phyloP scores from a whole-genome alignment of 2,113 vertebrate species.

The Dendrocopos noguchii region DNA sequence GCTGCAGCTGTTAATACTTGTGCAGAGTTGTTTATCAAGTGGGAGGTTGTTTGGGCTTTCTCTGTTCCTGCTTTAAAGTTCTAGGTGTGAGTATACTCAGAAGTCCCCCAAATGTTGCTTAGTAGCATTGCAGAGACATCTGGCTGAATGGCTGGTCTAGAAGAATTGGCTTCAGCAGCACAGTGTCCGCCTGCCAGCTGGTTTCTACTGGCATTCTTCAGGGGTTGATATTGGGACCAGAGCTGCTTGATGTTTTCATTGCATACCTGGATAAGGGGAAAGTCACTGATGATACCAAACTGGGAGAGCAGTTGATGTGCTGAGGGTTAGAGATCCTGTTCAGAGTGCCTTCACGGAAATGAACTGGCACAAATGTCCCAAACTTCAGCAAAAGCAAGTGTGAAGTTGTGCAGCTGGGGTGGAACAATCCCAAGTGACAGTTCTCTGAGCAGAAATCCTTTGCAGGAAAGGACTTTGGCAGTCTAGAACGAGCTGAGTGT shows the following conservation, averaged over 20 bases:
- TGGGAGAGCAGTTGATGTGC: fast-evolving
- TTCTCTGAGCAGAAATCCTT: not conserved
- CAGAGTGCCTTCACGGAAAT: not conserved
- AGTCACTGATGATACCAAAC: not conserved
- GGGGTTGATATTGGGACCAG: not conserved
- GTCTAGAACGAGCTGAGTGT: not conserved
- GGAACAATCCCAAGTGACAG: not conserved
- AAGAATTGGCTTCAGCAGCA: not conserved
- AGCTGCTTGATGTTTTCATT: not conserved
- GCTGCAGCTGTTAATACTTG: not conserved
- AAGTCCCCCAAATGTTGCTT: fast-evolving
- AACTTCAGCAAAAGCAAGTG: not conserved
- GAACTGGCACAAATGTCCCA: not conserved
- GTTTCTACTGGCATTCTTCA: not conserved
- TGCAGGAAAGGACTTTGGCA: not conserved
- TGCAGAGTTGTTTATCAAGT: not conserved
- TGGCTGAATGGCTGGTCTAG: not conserved
- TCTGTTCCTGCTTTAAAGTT: not conserved
- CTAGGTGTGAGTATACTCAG: not conserved
- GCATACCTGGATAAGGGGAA: not conserved
- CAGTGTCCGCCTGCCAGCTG: not conserved
- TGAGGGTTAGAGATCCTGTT: not conserved
- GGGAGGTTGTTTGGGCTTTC: not conserved
- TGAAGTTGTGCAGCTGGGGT: not conserved
- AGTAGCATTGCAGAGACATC: not conserved